Conservation (phyloP, 2,888 invertebrate genomes). For the Cataglyphis altisquamis region DNA sequence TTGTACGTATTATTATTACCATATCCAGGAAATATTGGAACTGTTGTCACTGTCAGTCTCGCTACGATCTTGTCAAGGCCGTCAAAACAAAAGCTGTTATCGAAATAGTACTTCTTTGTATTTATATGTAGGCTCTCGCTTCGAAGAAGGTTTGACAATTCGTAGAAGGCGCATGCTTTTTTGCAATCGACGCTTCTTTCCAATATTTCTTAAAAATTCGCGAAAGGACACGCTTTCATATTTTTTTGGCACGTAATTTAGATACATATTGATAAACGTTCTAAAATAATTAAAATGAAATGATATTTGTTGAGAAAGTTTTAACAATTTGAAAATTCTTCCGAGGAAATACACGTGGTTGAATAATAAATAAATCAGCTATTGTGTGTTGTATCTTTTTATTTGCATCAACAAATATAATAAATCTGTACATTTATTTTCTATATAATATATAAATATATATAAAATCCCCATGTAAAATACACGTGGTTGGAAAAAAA, state of each 20-base stretch:
- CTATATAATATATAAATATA: neutral
- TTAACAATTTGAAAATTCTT: neutral
- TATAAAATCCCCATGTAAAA: neutral
- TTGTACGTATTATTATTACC: neutral
- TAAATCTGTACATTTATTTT: neutral
- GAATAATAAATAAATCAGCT: neutral
- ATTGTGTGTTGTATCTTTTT: neutral
- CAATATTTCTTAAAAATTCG: neutral
- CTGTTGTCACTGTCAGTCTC: slow-evolving; percentile 51
- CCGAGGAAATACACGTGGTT: neutral
- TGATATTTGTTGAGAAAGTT: slow-evolving; percentile 10
- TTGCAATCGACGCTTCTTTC: slow-evolving; percentile 40
- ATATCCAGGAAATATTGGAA: slow-evolving; percentile 29
- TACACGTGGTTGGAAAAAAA: neutral
- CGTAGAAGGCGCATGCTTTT: slow-evolving; percentile 37
- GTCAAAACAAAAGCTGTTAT: slow-evolving; percentile 4
- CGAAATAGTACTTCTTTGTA: neutral
- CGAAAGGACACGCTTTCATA: slow-evolving; percentile 26
- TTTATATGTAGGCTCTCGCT: slow-evolving; percentile 50
- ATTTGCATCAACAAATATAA: neutral
- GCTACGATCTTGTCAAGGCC: slow-evolving; percentile 51
- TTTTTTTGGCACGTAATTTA: neutral
- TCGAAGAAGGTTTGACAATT: slow-evolving; percentile 42
- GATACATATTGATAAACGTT: slow-evolving; percentile 29
- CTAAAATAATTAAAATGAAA: slow-evolving; percentile 7